Conservation (phyloP, 1,140 invertebrate species). For the Trachymyrmex septentrionalis region DNA sequence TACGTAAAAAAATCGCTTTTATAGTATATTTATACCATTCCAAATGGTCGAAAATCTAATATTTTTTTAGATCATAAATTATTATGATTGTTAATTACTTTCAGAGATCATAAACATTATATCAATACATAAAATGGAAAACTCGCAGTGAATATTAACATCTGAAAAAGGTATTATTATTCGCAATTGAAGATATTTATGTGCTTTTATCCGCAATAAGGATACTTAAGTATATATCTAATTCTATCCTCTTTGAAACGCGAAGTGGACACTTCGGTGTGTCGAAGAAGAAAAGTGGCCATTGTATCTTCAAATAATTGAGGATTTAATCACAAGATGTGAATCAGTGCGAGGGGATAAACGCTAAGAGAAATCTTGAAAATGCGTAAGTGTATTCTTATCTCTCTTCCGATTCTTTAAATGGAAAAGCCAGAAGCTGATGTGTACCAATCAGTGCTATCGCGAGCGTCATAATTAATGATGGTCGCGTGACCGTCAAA, state of each 20-base stretch:
- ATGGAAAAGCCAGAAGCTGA: not conserved
- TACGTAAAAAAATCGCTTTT: not conserved
- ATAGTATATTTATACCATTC: not conserved
- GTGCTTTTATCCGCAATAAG: not conserved
- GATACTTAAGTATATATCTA: not conserved
- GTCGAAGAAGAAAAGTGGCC: not conserved
- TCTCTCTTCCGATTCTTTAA: not conserved
- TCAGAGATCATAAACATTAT: not conserved
- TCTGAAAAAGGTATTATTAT: not conserved
- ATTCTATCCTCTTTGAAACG: not conserved
- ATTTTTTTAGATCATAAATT: not conserved
- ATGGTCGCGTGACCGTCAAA: not conserved
- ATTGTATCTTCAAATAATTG: not conserved
- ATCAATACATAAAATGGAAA: not conserved
- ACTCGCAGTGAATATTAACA: not conserved
- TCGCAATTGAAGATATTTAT: not conserved
- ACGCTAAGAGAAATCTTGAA: not conserved
- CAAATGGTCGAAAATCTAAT: not conserved
- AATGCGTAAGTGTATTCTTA: not conserved
- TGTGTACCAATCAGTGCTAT: not conserved
- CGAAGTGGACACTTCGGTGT: not conserved
- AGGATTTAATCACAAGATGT: not conserved
- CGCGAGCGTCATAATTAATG: not conserved
- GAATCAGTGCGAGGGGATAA: not conserved
- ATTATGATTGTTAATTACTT: not conserved